phyloP scores from a whole-genome alignment of 2,113 vertebrate genomes.

The Orthonyx spaldingii region DNA sequence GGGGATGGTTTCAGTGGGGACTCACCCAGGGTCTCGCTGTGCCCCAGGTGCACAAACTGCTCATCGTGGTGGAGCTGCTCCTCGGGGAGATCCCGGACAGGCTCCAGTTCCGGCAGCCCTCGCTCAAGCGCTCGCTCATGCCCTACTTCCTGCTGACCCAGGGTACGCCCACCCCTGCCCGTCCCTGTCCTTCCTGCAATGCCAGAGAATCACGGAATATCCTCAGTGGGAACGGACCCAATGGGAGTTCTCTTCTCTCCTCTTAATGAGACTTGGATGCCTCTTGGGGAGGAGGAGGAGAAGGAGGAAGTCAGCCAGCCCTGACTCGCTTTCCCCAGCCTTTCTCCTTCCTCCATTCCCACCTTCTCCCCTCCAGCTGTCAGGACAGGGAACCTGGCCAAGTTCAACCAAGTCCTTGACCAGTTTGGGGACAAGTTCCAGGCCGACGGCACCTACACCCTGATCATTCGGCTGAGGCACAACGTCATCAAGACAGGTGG shows the following conservation, averaged over 20 bases:
- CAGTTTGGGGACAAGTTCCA: slow-evolving; percentile 98
- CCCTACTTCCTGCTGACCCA: slow-evolving; percentile 98
- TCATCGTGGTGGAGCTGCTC: slow-evolving; percentile 94
- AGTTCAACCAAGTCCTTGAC: slow-evolving; percentile 95
- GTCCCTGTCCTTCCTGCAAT: neutral
- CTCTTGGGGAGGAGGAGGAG: neutral
- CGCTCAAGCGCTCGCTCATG: slow-evolving; percentile 94
- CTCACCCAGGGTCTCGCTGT: neutral
- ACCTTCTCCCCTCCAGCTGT: slow-evolving; percentile 73
- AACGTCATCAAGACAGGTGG: slow-evolving; percentile 98
- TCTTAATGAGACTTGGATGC: neutral
- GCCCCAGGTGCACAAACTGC: slow-evolving; percentile 90
- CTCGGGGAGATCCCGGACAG: slow-evolving; percentile 95
- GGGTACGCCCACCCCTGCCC: slow-evolving; percentile 63
- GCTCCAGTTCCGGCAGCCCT: slow-evolving; percentile 95
- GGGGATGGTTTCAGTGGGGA: neutral
- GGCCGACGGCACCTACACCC: slow-evolving; percentile 92
- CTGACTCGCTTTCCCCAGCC: neutral
- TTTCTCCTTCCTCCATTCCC: neutral
- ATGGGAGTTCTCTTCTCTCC: neutral
- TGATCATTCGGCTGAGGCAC: slow-evolving; percentile 96
- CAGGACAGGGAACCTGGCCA: slow-evolving; percentile 91
- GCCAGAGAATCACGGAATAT: neutral
- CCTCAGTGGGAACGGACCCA: neutral
- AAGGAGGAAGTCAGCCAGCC: neutral